These are phyloP conservation scores for Mayetiola destructor DNA, from an alignment of 2,888 invertebrate genomes.

Conservation along the genomic window DNA sequence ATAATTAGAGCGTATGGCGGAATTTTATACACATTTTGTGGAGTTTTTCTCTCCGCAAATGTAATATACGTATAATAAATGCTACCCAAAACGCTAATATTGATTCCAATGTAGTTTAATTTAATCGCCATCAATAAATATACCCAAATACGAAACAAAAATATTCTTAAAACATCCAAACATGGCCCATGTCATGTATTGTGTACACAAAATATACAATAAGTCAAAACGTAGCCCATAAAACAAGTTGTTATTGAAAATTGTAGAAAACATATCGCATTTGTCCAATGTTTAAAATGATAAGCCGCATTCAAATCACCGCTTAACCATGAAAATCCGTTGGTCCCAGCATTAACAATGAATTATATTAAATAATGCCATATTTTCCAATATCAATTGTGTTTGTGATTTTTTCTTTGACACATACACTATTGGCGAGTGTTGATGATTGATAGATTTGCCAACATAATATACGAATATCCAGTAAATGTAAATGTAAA, in stretches of 20 bases:
- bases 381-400: slow-evolving; percentile 85
- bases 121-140: slow-evolving; percentile 98
- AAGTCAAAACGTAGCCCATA: slow-evolving; percentile 92
- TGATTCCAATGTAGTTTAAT: slow-evolving; percentile 93
- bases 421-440: slow-evolving; percentile 93
- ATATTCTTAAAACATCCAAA: slow-evolving; percentile 98
- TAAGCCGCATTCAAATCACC: slow-evolving; percentile 58
- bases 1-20: no score
- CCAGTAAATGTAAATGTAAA: slow-evolving; percentile 83
- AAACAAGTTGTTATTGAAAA: slow-evolving; percentile 83
- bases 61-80: slow-evolving; percentile 77
- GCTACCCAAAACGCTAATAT: slow-evolving; percentile 82
- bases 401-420: slow-evolving; percentile 93
- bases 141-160: slow-evolving; percentile 91
- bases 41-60: slow-evolving; percentile 42
- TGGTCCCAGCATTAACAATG: slow-evolving; percentile 73
- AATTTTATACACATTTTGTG: no score
- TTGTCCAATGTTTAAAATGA: slow-evolving; percentile 56
- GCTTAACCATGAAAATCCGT: slow-evolving; percentile 56
- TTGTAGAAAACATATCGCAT: slow-evolving; percentile 59
- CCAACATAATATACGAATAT: slow-evolving; percentile 78
- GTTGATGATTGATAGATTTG: slow-evolving; percentile 91
- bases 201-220: slow-evolving; percentile 92
- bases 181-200: slow-evolving; percentile 90
- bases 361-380: slow-evolving; percentile 85